Base-by-base conservation (phyloP, 2,797 vertebrate genomes). In the Chloroceryle inda region DNA sequence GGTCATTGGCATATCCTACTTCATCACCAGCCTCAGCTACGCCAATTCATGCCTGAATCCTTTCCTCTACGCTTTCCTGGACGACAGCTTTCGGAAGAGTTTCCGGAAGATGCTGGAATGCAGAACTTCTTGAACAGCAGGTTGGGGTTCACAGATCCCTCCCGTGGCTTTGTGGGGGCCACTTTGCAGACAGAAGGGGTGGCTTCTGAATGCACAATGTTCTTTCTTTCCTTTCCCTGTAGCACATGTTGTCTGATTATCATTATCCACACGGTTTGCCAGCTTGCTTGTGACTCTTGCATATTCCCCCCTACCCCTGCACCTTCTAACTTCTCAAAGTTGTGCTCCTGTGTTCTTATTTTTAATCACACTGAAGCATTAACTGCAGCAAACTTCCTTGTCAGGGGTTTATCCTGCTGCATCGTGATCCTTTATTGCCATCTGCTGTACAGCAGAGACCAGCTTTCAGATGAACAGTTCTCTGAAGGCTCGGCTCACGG, bases 21-120 rank as follows among this genome's bases (percentile, higher is more conserved):
- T 98, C 95, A 98, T 99, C 91, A 99, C 98, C 85, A 99, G 99
- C 92, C 97, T 99, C 27, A 99, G 99, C 97, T 99, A 99, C 4
- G 98, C 99, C 94, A 99, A 99, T 80, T 99, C 99, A 4, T 99
- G 99, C 92, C 96, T 99, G 93, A 99, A 99, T 80, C 98, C 99
- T 1, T 99, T 99, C 94, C 94, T 99, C 55, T 99, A 99, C 0
- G 98, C 98, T 27, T 99, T 99, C 94, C 98, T 99, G 80, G 99
- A 99, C 3, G 98, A 99, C 94, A 98, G 97, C 26, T 99, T 99
- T 89, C 96, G 98, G 80, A 99, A 98, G 61, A 99, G 98, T 33
- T 99, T 99, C 92, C 97, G 97, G 75, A 98, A 98, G 90, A 95
- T 98, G 96, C 64, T 98, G 94, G 98, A 98, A 47, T 99, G 99